Conservation (phyloP, 2,888 invertebrate genomes). For the Drosophila limbata region DNA sequence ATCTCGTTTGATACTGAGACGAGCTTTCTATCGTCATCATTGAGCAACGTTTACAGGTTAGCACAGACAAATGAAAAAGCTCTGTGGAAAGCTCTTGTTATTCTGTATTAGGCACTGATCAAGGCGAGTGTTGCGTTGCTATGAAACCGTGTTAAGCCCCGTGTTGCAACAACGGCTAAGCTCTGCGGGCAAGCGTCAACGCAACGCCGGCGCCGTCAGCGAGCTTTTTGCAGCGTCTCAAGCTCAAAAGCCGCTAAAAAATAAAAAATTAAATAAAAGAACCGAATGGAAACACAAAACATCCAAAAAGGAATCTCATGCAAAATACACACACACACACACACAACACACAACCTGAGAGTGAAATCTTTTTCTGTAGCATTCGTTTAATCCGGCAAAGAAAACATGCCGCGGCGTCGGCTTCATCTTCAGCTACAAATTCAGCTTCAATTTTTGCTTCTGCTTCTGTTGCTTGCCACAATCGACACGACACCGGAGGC, state of each 20-base stretch:
- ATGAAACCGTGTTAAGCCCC: slow-evolving; percentile 63
- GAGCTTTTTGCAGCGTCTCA: not conserved
- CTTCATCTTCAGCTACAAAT: not conserved
- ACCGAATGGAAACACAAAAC: slow-evolving; percentile 44
- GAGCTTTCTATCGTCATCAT: not conserved
- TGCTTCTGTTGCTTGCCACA: not conserved
- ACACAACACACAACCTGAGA: slow-evolving; percentile 10
- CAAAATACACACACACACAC: slow-evolving; percentile 3
- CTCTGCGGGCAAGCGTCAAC: slow-evolving; percentile 25
- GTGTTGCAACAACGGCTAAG: slow-evolving; percentile 73
- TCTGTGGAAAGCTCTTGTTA: slow-evolving; percentile 23
- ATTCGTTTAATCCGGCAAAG: slow-evolving; percentile 71
- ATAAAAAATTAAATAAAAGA: slow-evolving; percentile 29
- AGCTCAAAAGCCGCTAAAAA: slow-evolving; percentile 27
- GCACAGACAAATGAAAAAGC: not conserved
- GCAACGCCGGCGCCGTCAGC: slow-evolving; percentile 11
- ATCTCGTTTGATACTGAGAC: not conserved
- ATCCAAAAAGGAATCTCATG: slow-evolving; percentile 35
- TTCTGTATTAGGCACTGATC: not conserved
- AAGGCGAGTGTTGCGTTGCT: slow-evolving; percentile 18
- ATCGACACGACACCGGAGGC: slow-evolving; percentile 5
- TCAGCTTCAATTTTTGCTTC: not conserved
- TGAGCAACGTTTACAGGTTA: not conserved
- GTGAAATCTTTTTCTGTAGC: slow-evolving; percentile 67
- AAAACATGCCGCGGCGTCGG: slow-evolving; percentile 68